These are phyloP conservation scores for Phalera bucephala DNA, from an alignment of 2,888 invertebrate genomes.

Conservation along the genomic window DNA sequence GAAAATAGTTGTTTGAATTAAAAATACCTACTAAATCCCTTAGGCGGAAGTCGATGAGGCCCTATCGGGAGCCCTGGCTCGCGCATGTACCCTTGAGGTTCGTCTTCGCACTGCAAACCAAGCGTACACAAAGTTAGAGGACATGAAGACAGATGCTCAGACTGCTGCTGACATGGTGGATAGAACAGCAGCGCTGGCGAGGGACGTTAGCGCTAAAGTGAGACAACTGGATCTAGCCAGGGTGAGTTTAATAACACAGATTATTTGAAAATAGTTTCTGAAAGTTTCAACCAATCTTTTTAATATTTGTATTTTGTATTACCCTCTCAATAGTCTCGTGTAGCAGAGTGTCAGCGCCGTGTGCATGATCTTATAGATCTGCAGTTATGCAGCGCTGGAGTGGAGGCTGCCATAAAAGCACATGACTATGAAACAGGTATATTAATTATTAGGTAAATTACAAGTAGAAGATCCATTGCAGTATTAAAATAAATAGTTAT, in stretches of 20 bases:
- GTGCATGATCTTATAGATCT: conserved; percentile 97
- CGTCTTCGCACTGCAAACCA: conserved; percentile 91
- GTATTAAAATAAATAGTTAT: no score
- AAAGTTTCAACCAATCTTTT: background rate
- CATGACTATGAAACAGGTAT: conserved; percentile 97
- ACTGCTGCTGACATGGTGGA: conserved; percentile 93
- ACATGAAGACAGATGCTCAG: conserved; percentile 90
- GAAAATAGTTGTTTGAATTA: no score
- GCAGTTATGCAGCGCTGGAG: conserved; percentile 98
- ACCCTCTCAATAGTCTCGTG: conserved; percentile 88
- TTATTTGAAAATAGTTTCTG: background rate
- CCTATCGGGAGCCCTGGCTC: conserved; percentile 87
- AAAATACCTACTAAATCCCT: no score
- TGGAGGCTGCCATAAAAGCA: conserved; percentile 94
- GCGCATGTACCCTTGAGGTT: conserved; percentile 89
- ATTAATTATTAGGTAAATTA: no score
- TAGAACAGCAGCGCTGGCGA: conserved; percentile 93
- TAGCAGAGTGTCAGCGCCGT: conserved; percentile 96
- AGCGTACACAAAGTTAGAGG: conserved; percentile 90
- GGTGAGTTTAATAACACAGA: conserved; percentile 74
- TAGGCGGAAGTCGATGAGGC: conserved; percentile 88
- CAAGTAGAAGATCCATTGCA: no score
- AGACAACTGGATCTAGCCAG: conserved; percentile 95
- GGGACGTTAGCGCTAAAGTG: conserved; percentile 98
- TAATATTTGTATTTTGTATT: background rate